These are phyloP conservation scores for Hypomecis atomaria DNA, from an alignment of 2,888 invertebrate species.

Conservation along the genomic window DNA sequence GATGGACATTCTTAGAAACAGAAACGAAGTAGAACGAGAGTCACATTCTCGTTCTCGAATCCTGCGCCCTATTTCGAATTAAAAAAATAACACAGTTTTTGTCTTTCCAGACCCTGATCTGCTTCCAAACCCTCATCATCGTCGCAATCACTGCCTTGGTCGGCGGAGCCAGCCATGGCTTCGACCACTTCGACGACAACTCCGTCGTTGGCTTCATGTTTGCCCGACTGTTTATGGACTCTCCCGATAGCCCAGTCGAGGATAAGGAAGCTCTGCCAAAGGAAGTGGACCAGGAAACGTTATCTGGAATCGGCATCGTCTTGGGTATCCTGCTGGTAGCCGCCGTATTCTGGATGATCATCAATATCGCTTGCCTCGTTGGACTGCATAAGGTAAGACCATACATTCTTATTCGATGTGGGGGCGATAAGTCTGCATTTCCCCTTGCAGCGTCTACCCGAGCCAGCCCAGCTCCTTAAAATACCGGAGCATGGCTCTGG, in stretches of 20 bases:
- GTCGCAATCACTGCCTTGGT: conserved; percentile 45
- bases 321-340: conserved; percentile 47
- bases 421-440: no score
- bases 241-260: background rate
- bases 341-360: conserved; percentile 51
- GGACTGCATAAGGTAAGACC: conserved; percentile 57
- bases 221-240: no score
- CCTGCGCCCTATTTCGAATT: no score
- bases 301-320: conserved; percentile 45
- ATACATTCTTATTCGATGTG: no score
- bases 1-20: background rate
- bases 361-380: conserved; percentile 56
- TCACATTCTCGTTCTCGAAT: no score
- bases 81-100: background rate
- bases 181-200: conserved; percentile 49
- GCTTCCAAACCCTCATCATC: conserved; percentile 48
- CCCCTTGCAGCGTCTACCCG: no score
- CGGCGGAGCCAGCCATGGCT: conserved; percentile 51
- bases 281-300: background rate
- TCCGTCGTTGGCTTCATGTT: background rate
- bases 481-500: no score
- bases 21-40: no score
- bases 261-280: background rate
- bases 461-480: no score
- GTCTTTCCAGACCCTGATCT: conserved; percentile 50